Conservation (phyloP, 2,888 invertebrate genomes). For the Troides helena region DNA sequence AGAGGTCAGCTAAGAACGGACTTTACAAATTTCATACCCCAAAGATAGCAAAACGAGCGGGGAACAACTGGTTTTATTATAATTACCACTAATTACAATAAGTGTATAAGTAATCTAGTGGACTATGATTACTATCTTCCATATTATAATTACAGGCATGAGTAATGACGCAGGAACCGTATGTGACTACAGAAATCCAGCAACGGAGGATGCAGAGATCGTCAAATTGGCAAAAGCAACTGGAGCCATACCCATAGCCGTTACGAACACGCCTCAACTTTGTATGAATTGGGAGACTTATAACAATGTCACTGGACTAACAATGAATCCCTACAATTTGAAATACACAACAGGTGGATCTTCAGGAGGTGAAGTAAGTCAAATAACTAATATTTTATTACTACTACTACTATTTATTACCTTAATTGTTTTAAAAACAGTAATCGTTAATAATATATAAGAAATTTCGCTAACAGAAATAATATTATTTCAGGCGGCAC, state of each 20-base stretch:
- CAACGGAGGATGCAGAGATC: conserved; percentile 86
- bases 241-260: conserved; percentile 91
- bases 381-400: neutral
- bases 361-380: conserved; percentile 89
- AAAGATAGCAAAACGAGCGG: too few relatives aligned
- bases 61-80: too few relatives aligned
- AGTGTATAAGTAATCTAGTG: too few relatives aligned
- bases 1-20: too few relatives aligned
- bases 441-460: too few relatives aligned
- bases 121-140: neutral
- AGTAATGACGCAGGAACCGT: conserved; percentile 87
- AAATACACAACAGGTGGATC: conserved; percentile 92
- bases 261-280: conserved; percentile 94
- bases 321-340: conserved; percentile 93
- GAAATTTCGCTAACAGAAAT: neutral
- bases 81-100: too few relatives aligned
- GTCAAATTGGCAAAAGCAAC: conserved; percentile 85
- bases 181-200: conserved; percentile 79
- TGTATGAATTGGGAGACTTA: conserved; percentile 95
- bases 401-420: neutral
- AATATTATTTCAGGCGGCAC: conserved; percentile 79
- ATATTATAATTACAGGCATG: conserved; percentile 76
- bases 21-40: too few relatives aligned
- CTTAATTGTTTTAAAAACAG: neutral
- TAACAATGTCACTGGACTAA: conserved; percentile 92